Percentiles rank a stretch among this genome's conserved stretches.
These are phyloP conservation scores for Numenius phaeopus DNA, from an alignment of 2,797 vertebrate species.

Conservation along the genomic window DNA sequence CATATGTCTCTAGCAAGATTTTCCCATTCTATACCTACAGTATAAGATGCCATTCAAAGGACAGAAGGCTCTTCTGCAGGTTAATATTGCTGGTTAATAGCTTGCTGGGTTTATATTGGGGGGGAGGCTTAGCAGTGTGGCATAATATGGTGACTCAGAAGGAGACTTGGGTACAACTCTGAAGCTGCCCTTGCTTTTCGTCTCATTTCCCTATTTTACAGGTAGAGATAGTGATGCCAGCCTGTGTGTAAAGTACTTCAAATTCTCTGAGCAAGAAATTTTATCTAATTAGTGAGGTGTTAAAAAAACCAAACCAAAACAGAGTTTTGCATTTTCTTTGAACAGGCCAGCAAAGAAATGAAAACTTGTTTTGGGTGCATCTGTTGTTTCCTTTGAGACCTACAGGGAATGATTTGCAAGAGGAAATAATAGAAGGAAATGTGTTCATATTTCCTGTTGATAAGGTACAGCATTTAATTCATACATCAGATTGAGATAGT, in stretches of 20 bases:
- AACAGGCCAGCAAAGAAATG: not conserved
- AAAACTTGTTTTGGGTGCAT: slow-evolving; percentile 35
- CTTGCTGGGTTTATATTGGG: not conserved
- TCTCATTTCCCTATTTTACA: not conserved
- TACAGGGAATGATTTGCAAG: slow-evolving; percentile 33
- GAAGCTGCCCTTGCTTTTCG: not conserved
- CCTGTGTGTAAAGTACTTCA: not conserved
- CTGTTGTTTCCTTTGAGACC: slow-evolving; percentile 51
- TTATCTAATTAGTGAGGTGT: not conserved
- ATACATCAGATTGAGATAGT: not conserved
- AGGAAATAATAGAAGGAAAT: slow-evolving; percentile 66
- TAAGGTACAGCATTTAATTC: slow-evolving; percentile 34
- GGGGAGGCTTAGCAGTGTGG: not conserved
- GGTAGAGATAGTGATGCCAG: not conserved
- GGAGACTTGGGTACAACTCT: not conserved
- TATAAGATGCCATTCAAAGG: not conserved
- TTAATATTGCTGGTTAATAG: not conserved
- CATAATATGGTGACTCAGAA: not conserved
- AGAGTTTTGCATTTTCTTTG: not conserved
- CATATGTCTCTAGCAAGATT: not conserved
- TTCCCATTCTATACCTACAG: not conserved
- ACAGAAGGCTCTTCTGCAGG: not conserved
- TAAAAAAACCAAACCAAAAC: not conserved
- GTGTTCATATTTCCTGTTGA: slow-evolving; percentile 66
- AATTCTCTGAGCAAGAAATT: not conserved